Evolutionary conservation across 2,888 invertebrate genomes (phyloP).

Genomic region (Hartigia nigra): DNA sequence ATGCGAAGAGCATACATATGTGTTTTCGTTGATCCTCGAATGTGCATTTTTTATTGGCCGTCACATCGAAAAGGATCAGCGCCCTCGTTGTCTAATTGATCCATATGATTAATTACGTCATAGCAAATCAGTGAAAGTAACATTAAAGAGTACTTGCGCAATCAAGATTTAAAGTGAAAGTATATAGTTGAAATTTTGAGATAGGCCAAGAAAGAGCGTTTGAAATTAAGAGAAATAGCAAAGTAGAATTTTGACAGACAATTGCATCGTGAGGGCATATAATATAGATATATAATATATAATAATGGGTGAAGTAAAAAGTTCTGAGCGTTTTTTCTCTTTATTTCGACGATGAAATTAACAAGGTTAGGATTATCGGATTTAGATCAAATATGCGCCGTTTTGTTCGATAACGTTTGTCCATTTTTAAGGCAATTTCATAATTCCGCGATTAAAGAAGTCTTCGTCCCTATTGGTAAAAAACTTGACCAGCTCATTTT

Average conservation of each 20-base stretch:
- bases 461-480: not conserved
- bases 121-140: slow-evolving; percentile 23
- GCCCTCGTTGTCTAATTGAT: not conserved
- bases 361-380: too few species aligned
- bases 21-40: not conserved
- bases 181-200: slow-evolving; percentile 27
- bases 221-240: slow-evolving; percentile 21
- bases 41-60: not conserved
- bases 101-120: slow-evolving; percentile 17
- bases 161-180: slow-evolving; percentile 26
- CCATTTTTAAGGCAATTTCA: not conserved
- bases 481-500: not conserved
- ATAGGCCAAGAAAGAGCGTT: slow-evolving; percentile 31
- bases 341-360: too few species aligned
- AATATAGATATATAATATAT: slow-evolving; percentile 1
- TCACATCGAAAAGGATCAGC: not conserved
- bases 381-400: too few species aligned
- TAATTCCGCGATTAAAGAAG: slow-evolving; percentile 2
- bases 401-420: too few species aligned
- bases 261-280: not conserved
- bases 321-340: too few species aligned
- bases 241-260: slow-evolving; percentile 20
- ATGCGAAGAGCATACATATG: not conserved
- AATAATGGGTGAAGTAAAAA: too few species aligned
- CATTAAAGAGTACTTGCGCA: slow-evolving; percentile 21